Evolutionary conservation across 2,113 vertebrate species (phyloP).

Genomic region (Catharus bicknelli): DNA sequence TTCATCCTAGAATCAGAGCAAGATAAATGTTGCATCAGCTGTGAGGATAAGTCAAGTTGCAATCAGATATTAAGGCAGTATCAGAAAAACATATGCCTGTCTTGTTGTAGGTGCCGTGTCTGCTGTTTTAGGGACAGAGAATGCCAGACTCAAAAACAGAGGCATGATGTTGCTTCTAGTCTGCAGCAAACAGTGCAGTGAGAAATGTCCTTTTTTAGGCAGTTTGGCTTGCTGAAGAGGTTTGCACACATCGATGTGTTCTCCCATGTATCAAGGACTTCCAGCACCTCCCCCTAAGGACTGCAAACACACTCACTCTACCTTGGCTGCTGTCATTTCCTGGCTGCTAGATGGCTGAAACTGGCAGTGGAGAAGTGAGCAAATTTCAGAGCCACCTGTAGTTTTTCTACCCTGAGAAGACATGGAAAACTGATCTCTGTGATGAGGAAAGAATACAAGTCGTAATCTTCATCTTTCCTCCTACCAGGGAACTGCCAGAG

Average conservation of each 20-base stretch:
- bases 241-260: background rate
- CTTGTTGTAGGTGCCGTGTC: background rate
- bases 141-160: background rate
- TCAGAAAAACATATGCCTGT: background rate
- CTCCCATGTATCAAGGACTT: background rate
- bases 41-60: background rate
- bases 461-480: background rate
- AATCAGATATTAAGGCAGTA: background rate
- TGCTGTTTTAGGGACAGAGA: background rate
- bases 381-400: background rate
- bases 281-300: background rate
- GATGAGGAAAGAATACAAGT: background rate
- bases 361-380: background rate
- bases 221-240: background rate
- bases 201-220: background rate
- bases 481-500: background rate
- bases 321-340: background rate
- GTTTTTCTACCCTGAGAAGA: background rate
- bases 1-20: background rate
- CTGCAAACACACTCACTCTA: background rate
- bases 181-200: background rate
- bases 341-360: background rate
- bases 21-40: background rate
- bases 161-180: background rate
- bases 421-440: background rate